Conservation (phyloP, 2,888 invertebrate genomes). For the Oscheius sp. region DNA sequence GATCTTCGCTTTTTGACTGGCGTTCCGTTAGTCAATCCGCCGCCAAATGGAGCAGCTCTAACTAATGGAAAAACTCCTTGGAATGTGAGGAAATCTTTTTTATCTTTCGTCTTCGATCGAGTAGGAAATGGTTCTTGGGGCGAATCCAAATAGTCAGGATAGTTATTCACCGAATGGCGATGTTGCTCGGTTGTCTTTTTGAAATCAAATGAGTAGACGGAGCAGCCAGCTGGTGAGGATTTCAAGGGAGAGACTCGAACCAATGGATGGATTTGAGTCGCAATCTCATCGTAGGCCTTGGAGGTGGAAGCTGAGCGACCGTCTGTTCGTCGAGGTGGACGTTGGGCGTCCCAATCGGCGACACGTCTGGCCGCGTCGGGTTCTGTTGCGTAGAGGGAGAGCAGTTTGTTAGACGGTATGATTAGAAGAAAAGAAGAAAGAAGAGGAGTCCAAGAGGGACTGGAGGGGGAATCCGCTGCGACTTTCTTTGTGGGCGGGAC, state of each 20-base stretch:
- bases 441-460: too few species aligned
- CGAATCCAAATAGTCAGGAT: conserved; percentile 15
- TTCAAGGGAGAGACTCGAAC: conserved; percentile 23
- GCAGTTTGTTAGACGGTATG: conserved; percentile 31
- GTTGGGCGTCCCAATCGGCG: conserved; percentile 16
- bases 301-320: conserved; percentile 32
- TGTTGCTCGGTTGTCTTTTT: conserved; percentile 2
- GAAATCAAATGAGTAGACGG: not conserved
- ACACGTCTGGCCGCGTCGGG: conserved; percentile 25
- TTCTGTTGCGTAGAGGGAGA: conserved; percentile 22
- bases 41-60: conserved; percentile 21
- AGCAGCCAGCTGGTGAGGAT: conserved; percentile 7
- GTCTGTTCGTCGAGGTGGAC: not conserved
- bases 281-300: conserved; percentile 16
- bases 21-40: conserved; percentile 44
- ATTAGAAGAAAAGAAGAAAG: conserved; percentile 16
- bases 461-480: conserved; percentile 4
- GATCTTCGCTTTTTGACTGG: conserved; percentile 46
- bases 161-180: not conserved
- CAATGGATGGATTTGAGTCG: conserved; percentile 19
- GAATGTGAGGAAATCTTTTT: not conserved
- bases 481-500: too few species aligned
- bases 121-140: not conserved
- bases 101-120: not conserved
- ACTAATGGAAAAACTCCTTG: conserved; percentile 24